Percentiles rank a stretch among this genome's conserved stretches.
Conservation (phyloP, 2,888 invertebrate genomes). For the Patella pellucida region DNA sequence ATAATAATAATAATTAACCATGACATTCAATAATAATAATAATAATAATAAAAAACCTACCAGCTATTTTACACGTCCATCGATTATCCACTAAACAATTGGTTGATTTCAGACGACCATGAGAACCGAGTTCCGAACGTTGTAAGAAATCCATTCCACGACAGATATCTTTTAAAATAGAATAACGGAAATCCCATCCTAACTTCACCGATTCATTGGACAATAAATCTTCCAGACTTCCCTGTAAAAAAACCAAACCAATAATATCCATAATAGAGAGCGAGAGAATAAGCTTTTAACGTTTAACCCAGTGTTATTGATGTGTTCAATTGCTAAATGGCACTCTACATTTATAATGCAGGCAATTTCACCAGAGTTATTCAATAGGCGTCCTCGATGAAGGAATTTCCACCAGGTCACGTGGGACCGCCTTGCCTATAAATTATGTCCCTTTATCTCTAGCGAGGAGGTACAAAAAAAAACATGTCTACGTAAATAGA, state of each 20-base stretch:
- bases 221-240: slow-evolving; percentile 59
- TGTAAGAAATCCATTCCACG: slow-evolving; percentile 60
- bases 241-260: slow-evolving; percentile 43
- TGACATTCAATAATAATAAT: not conserved
- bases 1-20: no score
- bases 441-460: no score
- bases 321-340: no score
- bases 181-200: slow-evolving; percentile 57
- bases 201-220: slow-evolving; percentile 55
- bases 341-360: not conserved
- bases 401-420: no score
- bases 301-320: no score
- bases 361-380: no score
- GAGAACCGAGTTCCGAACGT: slow-evolving; percentile 45
- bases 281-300: no score
- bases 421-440: no score
- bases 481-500: not conserved
- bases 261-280: no score
- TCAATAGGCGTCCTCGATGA: no score
- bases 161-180: slow-evolving; percentile 53
- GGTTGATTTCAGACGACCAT: slow-evolving; percentile 56
- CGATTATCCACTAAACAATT: slow-evolving; percentile 59
- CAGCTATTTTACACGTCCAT: slow-evolving; percentile 58
- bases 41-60: slow-evolving; percentile 24
- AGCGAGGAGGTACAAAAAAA: no score